Evolutionary conservation across 2,113 vertebrate genomes (phyloP), one percentile per base, ranked within the genome.

Genomic region (Merops nubicus): DNA sequence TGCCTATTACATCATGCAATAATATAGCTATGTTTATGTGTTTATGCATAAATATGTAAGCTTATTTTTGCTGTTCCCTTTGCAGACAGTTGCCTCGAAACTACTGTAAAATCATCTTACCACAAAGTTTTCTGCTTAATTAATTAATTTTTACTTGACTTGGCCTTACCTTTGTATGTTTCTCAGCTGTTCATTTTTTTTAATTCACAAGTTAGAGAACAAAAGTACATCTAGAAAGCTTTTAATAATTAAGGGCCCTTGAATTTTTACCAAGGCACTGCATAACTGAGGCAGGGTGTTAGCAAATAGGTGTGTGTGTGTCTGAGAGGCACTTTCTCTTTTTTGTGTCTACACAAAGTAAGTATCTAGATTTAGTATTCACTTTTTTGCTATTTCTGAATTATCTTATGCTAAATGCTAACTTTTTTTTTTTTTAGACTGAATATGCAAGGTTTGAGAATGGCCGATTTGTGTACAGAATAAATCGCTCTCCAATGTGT

Each of bases 401-500:
- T 62, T 13, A 12, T n/a, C 48, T 53, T 59, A 29, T 85, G 82
- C 81, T 92, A 57, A 79, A 21, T 50, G n/a, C 4, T 29, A 15
- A 65, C 33, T 47, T 76, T 65, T 70, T 63, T 77, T 88, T 81
- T 77, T 72, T 69, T 43, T 80, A 99, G 99, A 99, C 99, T 95
- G 99, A 99, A 97, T 99, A 99, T 68, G 99, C 99, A 67, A 98
- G 99, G 95, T 99, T 99, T 96, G 99, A 99, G 97, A 99, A 99
- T 8, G 99, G 99, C 48, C 98, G 99, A 76, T 99, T 99, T 25
- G 98, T 99, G 73, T 99, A 99, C 98, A 98, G 99, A 97, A 99
- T 99, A 99, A 99, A 99, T 95, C 98, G 99, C 65, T 99, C 99
- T 60, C 99, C 99, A 0, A 99, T 99, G 99, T 99, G 99, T 98